These are phyloP conservation scores for Salarias fasciatus DNA, from an alignment of 2,797 vertebrate species.

Conservation along the genomic window DNA sequence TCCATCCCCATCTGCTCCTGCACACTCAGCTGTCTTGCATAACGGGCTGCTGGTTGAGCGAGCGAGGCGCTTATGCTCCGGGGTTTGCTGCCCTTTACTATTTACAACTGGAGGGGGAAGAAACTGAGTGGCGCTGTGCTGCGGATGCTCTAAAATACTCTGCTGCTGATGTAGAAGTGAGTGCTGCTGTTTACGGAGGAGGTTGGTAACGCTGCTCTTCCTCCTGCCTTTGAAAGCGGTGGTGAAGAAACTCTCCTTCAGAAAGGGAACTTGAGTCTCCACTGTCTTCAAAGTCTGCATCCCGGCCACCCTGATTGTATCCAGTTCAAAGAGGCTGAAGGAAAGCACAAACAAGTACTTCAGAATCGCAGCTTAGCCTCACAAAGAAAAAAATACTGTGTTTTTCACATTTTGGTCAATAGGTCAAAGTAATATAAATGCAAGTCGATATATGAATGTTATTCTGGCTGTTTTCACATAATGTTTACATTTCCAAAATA, in stretches of 20 bases:
- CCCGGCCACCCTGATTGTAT: slow-evolving; percentile 40
- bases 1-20: slow-evolving; percentile 77
- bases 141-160: slow-evolving; percentile 65
- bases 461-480: too few relatives aligned
- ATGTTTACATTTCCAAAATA: too few relatives aligned
- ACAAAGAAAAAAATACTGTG: neutral
- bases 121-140: slow-evolving; percentile 39
- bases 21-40: slow-evolving; percentile 80
- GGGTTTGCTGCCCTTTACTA: slow-evolving; percentile 74
- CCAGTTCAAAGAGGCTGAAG: slow-evolving; percentile 16
- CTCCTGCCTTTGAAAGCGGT: slow-evolving; percentile 75
- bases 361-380: neutral
- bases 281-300: slow-evolving; percentile 85
- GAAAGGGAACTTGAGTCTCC: slow-evolving; percentile 83
- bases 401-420: slow-evolving; percentile 2
- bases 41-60: slow-evolving; percentile 86
- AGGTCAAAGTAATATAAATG: neutral
- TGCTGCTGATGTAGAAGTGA: slow-evolving; percentile 53
- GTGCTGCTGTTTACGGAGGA: slow-evolving; percentile 75
- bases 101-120: slow-evolving; percentile 28
- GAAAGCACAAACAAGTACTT: slow-evolving; percentile 8
- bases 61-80: slow-evolving; percentile 83
- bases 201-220: slow-evolving; percentile 80
- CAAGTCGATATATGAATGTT: neutral
- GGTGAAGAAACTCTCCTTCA: slow-evolving; percentile 83